Conservation (phyloP, 2,113 vertebrate genomes). For the Poeciliopsis occidentalis region DNA sequence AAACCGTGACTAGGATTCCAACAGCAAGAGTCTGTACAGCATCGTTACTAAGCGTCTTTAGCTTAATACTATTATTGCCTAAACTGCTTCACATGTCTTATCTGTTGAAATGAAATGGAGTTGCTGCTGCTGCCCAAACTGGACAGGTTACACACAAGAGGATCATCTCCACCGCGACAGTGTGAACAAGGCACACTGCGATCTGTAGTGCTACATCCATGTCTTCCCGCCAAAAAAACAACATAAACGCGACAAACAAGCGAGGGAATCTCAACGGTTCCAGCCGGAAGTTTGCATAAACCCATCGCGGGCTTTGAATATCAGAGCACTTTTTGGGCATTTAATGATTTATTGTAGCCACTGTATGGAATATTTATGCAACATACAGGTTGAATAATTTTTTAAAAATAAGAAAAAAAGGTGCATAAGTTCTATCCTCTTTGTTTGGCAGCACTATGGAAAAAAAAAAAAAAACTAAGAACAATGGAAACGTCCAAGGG, state of each 20-base stretch:
- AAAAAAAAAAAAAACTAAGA: too few species aligned
- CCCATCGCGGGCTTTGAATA: background rate
- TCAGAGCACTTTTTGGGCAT: background rate
- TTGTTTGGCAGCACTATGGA: too few species aligned
- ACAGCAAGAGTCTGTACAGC: constrained; percentile 57
- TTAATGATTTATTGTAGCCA: background rate
- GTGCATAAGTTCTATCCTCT: too few species aligned
- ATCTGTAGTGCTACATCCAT: constrained; percentile 62
- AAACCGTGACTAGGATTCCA: constrained; percentile 41
- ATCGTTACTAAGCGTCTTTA: constrained; percentile 48
- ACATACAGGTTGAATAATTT: background rate
- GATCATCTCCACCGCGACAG: constrained; percentile 57
- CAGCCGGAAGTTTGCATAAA: background rate
- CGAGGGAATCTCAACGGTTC: background rate
- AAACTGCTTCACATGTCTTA: constrained; percentile 31
- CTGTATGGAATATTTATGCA: background rate
- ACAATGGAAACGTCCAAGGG: too few species aligned
- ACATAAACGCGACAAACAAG: constrained; percentile 32
- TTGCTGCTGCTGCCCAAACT: constrained; percentile 22
- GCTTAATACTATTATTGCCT: constrained; percentile 66
- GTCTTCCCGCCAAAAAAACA: constrained; percentile 47
- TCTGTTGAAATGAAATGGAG: constrained; percentile 27
- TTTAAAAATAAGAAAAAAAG: too few species aligned
- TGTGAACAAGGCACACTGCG: constrained; percentile 68
- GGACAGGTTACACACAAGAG: constrained; percentile 47